These are phyloP conservation scores for Drosophila murphyi DNA, from an alignment of 1,140 invertebrate genomes.

Conservation along the genomic window DNA sequence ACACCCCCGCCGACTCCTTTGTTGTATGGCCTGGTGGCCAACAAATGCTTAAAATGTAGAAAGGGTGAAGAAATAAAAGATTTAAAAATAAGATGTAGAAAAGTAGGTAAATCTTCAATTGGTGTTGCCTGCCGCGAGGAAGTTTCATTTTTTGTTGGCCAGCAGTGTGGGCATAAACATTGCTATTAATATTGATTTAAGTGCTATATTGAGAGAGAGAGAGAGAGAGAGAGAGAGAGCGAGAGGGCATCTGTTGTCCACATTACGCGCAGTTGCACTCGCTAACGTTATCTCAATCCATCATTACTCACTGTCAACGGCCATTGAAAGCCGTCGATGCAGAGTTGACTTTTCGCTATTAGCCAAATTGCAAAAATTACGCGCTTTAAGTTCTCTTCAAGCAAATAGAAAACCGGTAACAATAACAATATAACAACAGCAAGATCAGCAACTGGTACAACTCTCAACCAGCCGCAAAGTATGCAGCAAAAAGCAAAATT, in stretches of 20 bases:
- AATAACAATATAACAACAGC: constrained; percentile 6
- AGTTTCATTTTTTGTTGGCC: constrained; percentile 35
- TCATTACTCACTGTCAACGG: constrained; percentile 57
- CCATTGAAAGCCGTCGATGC: constrained; percentile 49
- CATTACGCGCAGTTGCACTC: constrained; percentile 25
- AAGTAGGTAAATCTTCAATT: constrained; percentile 59
- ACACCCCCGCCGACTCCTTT: constrained; percentile 9
- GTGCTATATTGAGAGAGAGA: constrained; percentile 27
- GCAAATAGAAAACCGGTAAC: constrained; percentile 21
- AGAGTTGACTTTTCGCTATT: constrained; percentile 62
- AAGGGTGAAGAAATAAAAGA: neutral
- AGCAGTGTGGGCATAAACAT: constrained; percentile 56
- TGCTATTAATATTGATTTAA: constrained; percentile 74
- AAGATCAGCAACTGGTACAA: constrained; percentile 20
- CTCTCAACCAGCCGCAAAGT: constrained; percentile 57
- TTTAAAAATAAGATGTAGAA: neutral
- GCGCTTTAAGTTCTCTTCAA: constrained; percentile 53
- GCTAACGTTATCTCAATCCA: constrained; percentile 1
- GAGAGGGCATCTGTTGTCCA: constrained; percentile 6
- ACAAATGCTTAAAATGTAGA: constrained; percentile 25
- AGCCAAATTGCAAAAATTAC: constrained; percentile 67
- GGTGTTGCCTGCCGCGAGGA: constrained; percentile 30
- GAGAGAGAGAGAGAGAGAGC: neutral
- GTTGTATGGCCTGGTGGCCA: constrained; percentile 14
- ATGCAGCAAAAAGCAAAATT: constrained; percentile 56